These are phyloP conservation scores for Chrysolophus pictus DNA, from an alignment of 2,797 vertebrate species.

Conservation along the genomic window DNA sequence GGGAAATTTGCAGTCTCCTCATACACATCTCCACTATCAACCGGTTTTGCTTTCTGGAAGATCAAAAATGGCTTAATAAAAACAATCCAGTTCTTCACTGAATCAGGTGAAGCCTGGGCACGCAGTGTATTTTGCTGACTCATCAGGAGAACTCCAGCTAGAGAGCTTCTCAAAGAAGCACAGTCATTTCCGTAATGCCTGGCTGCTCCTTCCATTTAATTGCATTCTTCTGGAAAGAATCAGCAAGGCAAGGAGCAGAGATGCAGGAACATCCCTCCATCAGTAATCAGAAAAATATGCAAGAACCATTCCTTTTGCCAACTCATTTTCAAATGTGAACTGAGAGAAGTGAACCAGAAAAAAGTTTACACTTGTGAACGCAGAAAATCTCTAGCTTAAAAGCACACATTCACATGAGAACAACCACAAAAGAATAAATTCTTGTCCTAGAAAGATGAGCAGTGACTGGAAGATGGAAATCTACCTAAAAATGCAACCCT, in stretches of 20 bases:
- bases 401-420: not conserved
- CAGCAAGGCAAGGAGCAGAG: not conserved
- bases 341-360: not conserved
- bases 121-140: not conserved
- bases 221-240: not conserved
- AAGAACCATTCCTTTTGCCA: not conserved
- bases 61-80: not conserved
- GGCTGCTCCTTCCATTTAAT: not conserved
- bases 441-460: not conserved
- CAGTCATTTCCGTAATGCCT: not conserved
- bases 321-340: not conserved
- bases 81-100: not conserved
- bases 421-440: not conserved
- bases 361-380: not conserved
- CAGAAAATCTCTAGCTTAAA: not conserved
- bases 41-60: not conserved
- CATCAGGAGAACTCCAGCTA: not conserved
- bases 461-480: not conserved
- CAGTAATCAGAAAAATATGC: not conserved
- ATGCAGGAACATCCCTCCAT: not conserved
- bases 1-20: not conserved
- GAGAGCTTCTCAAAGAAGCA: not conserved
- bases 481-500: not conserved
- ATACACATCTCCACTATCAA: not conserved
- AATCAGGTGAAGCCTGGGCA: not conserved